Evolutionary conservation across 2,113 vertebrate genomes (phyloP).

Genomic region (Capreolus pygargus): DNA sequence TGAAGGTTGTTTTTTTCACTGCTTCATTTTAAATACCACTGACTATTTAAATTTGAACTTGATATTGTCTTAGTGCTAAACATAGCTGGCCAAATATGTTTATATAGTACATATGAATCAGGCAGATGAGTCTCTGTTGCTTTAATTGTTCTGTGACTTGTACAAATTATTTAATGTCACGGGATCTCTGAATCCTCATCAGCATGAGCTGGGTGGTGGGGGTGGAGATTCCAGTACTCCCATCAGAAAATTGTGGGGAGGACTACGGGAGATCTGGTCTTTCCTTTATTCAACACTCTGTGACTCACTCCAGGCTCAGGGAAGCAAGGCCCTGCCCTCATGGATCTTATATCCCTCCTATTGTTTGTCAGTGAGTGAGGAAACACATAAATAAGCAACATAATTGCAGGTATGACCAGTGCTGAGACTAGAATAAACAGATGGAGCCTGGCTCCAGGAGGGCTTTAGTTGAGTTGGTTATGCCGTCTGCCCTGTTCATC

Average conservation of each 20-base stretch:
- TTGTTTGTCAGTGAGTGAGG: not conserved
- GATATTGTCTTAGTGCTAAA: constrained; percentile 2
- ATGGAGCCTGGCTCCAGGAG: not conserved
- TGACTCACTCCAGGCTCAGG: not conserved
- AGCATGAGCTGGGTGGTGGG: not conserved
- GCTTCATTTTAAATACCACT: not conserved
- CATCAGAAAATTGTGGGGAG: not conserved
- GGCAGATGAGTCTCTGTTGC: not conserved
- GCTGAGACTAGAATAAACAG: not conserved
- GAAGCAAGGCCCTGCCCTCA: not conserved
- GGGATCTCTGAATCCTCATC: not conserved
- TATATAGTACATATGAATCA: not conserved
- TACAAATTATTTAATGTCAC: not conserved
- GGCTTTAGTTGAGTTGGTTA: not conserved
- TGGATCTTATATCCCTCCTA: not conserved
- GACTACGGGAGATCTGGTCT: not conserved
- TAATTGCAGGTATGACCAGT: not conserved
- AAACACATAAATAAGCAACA: not conserved
- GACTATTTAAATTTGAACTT: constrained; percentile 15
- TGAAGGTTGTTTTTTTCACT: not conserved
- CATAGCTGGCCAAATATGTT: not conserved
- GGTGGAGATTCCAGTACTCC: not conserved
- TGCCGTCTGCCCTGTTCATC: not conserved
- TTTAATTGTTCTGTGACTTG: constrained; percentile 18
- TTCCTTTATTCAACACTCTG: not conserved